Conservation (phyloP, 2,797 vertebrate genomes). For the Gymnothorax reevesii region DNA sequence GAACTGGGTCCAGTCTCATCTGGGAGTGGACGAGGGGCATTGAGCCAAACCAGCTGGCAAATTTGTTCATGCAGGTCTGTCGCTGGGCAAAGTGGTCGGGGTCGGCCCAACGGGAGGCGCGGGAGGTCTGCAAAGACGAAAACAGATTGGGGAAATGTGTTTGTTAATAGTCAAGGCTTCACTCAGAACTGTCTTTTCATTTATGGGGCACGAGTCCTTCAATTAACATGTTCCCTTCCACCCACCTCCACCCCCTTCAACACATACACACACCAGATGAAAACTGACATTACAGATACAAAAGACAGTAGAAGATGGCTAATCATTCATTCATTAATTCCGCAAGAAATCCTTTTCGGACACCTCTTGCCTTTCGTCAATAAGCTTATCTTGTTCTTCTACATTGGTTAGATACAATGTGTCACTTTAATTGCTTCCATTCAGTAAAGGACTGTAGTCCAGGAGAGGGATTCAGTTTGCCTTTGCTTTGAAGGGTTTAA, state of each 20-base stretch:
- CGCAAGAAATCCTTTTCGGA: not conserved
- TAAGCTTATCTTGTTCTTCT: not conserved
- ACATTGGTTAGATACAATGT: not conserved
- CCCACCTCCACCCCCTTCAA: not conserved
- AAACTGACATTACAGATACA: not conserved
- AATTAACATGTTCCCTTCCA: not conserved
- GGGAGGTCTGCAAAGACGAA: conserved; percentile 77
- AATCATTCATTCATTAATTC: not conserved
- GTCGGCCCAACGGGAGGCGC: conserved; percentile 98
- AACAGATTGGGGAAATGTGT: not conserved
- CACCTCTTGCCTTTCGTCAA: not conserved
- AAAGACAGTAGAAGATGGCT: not conserved
- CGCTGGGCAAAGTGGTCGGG: conserved; percentile 98
- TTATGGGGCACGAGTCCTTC: not conserved
- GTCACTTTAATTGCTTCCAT: not conserved
- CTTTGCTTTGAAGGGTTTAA: not conserved
- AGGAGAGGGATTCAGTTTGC: not conserved
- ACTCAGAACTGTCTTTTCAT: not conserved
- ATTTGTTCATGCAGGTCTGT: conserved; percentile 99
- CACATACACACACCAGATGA: not conserved
- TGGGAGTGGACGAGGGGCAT: conserved; percentile 98
- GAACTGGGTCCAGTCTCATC: conserved; percentile 97
- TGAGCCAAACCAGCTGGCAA: conserved; percentile 99
- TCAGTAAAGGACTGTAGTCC: not conserved
- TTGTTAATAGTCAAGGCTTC: not conserved